Evolutionary conservation across 2,797 vertebrate species (phyloP).

Genomic region (Bovichtus diacanthus): DNA sequence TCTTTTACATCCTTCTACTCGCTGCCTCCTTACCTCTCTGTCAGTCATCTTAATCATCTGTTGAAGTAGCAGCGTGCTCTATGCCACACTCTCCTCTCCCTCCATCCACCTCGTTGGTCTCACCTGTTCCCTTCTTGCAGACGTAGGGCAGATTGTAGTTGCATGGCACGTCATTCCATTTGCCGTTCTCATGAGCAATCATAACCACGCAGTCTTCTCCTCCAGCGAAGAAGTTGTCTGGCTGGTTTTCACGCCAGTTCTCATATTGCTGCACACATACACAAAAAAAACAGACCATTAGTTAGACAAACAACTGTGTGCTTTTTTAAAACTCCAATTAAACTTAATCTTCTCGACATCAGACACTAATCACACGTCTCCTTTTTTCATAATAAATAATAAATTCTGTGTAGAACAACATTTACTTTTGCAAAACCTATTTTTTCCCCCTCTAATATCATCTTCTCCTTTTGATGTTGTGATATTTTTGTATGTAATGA

Average conservation of each 20-base stretch:
- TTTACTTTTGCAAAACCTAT: too few relatives aligned
- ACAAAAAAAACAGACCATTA: constrained; percentile 2
- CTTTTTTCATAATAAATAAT: neutral
- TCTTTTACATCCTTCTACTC: neutral
- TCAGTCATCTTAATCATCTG: constrained; percentile 55
- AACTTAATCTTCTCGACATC: neutral
- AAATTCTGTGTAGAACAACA: neutral
- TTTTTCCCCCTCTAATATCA: neutral
- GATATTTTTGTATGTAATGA: constrained; percentile 7
- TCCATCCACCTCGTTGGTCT: constrained; percentile 14
- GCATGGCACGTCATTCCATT: constrained; percentile 98
- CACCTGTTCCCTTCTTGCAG: constrained; percentile 99
- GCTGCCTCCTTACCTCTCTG: constrained; percentile 14
- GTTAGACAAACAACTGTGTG: neutral
- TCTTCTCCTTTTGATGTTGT: neutral
- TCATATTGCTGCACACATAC: constrained; percentile 91
- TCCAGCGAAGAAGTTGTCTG: constrained; percentile 98
- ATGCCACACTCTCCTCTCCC: neutral
- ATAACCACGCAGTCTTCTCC: constrained; percentile 98
- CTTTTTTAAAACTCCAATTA: neutral
- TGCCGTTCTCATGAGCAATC: constrained; percentile 95
- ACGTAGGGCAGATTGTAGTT: constrained; percentile 99
- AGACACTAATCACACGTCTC: neutral
- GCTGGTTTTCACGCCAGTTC: constrained; percentile 97
- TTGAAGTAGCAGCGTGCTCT: neutral